Percentiles rank a stretch among this genome's conserved stretches.
phyloP scores from a whole-genome alignment of 2,888 invertebrate species.

The Aphidius colemani region DNA sequence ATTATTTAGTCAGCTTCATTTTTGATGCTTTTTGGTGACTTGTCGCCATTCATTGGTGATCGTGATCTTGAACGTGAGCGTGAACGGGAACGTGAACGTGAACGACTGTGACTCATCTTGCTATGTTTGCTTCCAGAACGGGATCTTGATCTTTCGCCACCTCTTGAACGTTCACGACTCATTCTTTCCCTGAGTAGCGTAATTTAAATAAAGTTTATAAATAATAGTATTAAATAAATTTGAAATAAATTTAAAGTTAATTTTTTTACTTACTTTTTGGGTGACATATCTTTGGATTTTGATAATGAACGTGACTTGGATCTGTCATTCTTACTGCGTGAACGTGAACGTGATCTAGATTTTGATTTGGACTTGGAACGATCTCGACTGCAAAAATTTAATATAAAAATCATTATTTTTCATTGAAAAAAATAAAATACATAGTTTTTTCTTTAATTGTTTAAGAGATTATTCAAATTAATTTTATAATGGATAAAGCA shows the following conservation, averaged over 20 bases:
- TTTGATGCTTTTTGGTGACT: conserved; percentile 54
- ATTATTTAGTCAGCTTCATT: conserved; percentile 51
- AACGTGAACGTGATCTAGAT: conserved; percentile 68
- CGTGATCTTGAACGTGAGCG: conserved; percentile 22
- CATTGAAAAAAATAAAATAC: no score
- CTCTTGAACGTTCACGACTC: conserved; percentile 57
- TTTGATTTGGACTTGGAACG: conserved; percentile 69
- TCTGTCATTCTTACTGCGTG: conserved; percentile 64
- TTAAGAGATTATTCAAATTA: conserved; percentile 2
- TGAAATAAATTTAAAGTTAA: no score
- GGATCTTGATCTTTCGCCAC: conserved; percentile 54
- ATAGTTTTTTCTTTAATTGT: no score
- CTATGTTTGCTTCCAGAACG: conserved; percentile 58
- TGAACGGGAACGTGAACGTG: conserved; percentile 24
- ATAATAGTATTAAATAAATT: no score
- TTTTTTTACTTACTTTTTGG: conserved; percentile 59
- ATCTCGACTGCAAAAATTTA: conserved; percentile 62
- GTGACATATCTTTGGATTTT: conserved; percentile 62
- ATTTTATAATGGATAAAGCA: background rate
- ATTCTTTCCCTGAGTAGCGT: conserved; percentile 52
- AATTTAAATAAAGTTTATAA: conserved; percentile 11
- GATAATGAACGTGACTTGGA: conserved; percentile 65
- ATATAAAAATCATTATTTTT: no score
- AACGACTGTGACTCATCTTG: conserved; percentile 55
- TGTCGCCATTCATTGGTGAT: conserved; percentile 59